phyloP scores from a whole-genome alignment of 2,113 vertebrate species.

The Salminus brasiliensis region DNA sequence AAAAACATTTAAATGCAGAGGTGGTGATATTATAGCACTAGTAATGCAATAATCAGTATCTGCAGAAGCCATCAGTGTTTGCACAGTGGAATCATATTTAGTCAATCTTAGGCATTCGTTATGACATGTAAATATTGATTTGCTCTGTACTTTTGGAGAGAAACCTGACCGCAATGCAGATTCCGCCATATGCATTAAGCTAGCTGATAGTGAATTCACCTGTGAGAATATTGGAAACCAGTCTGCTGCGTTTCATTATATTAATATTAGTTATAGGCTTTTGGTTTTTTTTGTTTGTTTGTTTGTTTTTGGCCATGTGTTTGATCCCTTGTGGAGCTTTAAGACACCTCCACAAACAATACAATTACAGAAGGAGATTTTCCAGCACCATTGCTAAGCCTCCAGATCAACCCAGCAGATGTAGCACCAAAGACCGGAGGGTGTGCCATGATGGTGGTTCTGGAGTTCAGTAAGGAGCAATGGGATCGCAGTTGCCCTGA shows the following conservation, averaged over 20 bases:
- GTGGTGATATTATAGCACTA: conserved; percentile 39
- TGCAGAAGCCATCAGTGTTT: conserved; percentile 25
- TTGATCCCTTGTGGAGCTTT: background rate
- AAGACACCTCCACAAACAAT: conserved; percentile 29
- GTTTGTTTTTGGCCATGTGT: background rate
- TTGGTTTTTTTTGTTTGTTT: too few relatives aligned
- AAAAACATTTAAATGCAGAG: conserved; percentile 31
- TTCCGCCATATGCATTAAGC: background rate
- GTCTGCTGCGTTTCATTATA: background rate
- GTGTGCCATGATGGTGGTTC: background rate
- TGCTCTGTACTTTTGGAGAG: too few relatives aligned
- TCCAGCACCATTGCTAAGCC: background rate
- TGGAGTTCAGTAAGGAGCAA: background rate
- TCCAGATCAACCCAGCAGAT: conserved; percentile 42
- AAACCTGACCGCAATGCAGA: background rate
- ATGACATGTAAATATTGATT: background rate
- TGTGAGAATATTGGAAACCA: background rate
- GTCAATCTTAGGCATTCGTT: background rate
- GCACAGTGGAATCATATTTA: conserved; percentile 42
- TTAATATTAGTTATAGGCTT: background rate
- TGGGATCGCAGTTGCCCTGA: background rate
- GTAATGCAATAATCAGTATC: conserved; percentile 1
- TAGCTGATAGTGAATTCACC: background rate
- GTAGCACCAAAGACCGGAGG: conserved; percentile 37
- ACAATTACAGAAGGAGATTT: conserved; percentile 25